These are phyloP conservation scores for Sipha flava DNA, from an alignment of 1,140 invertebrate species.

Conservation along the genomic window DNA sequence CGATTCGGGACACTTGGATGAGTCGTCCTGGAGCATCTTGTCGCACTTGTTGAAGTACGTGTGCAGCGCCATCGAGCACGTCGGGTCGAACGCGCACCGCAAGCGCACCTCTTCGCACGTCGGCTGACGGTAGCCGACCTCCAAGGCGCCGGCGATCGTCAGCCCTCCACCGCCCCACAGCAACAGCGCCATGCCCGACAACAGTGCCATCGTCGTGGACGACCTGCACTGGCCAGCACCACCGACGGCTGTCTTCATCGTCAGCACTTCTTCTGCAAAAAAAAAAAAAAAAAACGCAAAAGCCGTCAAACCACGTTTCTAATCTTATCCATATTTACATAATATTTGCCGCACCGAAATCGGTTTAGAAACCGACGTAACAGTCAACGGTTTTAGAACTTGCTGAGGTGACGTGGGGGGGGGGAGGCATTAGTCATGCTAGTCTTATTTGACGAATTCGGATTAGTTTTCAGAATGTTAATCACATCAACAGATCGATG, in stretches of 20 bases:
- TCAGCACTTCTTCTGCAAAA: neutral
- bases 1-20: conserved; percentile 53
- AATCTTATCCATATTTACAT: no score
- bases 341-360: no score
- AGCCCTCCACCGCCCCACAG: neutral
- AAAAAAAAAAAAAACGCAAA: neutral
- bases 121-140: no score
- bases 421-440: no score
- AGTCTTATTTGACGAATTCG: no score
- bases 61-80: conserved; percentile 62
- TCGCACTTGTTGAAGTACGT: conserved; percentile 58
- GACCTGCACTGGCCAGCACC: neutral
- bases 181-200: neutral
- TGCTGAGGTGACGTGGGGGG: no score
- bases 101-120: conserved; percentile 58
- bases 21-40: conserved; percentile 39
- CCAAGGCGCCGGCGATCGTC: neutral
- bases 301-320: no score
- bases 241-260: neutral
- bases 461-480: no score
- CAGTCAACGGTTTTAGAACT: no score
- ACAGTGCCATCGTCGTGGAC: neutral
- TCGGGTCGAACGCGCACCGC: conserved; percentile 61
- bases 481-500: no score
- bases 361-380: no score